These are phyloP conservation scores for Artibeus lituratus DNA, from an alignment of 2,797 vertebrate species.

Conservation along the genomic window DNA sequence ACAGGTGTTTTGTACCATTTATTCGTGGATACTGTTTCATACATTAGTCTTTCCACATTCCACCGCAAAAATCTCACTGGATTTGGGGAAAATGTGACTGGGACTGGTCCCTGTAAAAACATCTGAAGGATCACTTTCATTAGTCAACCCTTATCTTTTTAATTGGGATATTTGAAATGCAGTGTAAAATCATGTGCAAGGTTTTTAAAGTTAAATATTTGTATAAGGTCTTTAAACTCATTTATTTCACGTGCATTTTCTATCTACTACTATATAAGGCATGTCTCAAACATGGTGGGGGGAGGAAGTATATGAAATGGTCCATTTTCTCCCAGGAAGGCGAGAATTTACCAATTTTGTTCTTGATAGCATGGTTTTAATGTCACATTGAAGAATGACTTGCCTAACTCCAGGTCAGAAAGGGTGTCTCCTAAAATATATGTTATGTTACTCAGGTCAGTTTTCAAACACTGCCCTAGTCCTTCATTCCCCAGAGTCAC, in stretches of 20 bases:
- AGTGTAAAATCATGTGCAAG: not conserved
- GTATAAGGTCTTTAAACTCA: not conserved
- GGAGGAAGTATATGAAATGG: not conserved
- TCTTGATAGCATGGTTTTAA: not conserved
- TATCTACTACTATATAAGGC: not conserved
- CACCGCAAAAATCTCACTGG: not conserved
- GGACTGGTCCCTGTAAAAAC: not conserved
- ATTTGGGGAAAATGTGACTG: not conserved
- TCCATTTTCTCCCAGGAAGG: not conserved
- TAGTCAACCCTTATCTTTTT: not conserved
- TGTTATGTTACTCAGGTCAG: not conserved
- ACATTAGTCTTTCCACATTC: not conserved
- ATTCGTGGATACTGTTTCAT: not conserved
- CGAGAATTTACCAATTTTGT: not conserved
- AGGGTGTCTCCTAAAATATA: not conserved
- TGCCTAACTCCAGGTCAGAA: not conserved
- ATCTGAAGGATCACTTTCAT: not conserved
- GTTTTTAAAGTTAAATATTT: not conserved
- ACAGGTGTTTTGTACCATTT: not conserved
- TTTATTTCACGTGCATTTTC: not conserved
- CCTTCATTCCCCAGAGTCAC: not conserved
- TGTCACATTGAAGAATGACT: not conserved
- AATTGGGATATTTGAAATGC: not conserved
- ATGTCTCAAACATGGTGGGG: not conserved
- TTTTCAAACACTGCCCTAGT: not conserved